Evolutionary conservation across 2,113 vertebrate genomes (phyloP).

Genomic region (Anthoscopus minutus): DNA sequence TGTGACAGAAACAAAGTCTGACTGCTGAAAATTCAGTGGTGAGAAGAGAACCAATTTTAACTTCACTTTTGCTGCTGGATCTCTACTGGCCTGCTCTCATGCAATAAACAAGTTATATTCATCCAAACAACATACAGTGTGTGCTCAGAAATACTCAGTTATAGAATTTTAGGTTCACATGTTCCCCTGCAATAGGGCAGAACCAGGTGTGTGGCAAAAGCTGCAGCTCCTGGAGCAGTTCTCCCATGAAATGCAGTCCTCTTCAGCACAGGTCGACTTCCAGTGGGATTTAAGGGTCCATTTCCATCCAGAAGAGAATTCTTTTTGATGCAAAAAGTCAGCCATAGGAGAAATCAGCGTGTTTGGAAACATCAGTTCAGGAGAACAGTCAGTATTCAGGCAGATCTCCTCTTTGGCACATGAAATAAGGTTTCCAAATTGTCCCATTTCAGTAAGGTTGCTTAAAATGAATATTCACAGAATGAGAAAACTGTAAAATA

Average conservation of each 20-base stretch:
- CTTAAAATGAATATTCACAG: conserved; percentile 79
- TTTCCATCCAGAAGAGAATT: conserved; percentile 1
- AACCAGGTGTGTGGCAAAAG: background rate
- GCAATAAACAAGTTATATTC: conserved; percentile 51
- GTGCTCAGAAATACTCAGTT: conserved; percentile 31
- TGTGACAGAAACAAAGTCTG: background rate
- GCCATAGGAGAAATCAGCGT: conserved; percentile 22
- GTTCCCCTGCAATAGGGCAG: conserved; percentile 56
- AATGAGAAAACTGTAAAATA: conserved; percentile 74
- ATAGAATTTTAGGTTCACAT: conserved; percentile 52
- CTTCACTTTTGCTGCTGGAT: conserved; percentile 65
- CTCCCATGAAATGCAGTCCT: background rate
- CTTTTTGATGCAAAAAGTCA: conserved; percentile 21
- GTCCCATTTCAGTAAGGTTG: conserved; percentile 74
- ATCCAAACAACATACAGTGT: conserved; percentile 38
- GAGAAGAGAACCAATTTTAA: conserved; percentile 80
- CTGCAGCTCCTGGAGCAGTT: background rate
- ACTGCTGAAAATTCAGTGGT: conserved; percentile 58
- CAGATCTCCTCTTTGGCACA: conserved; percentile 55
- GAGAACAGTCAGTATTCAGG: conserved; percentile 28
- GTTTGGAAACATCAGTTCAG: conserved; percentile 25
- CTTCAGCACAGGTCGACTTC: background rate
- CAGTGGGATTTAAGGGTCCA: background rate
- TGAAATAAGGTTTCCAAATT: conserved; percentile 67
- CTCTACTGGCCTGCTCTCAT: conserved; percentile 71